Conservation (phyloP, 2,797 vertebrate genomes). For the Tapera naevia region DNA sequence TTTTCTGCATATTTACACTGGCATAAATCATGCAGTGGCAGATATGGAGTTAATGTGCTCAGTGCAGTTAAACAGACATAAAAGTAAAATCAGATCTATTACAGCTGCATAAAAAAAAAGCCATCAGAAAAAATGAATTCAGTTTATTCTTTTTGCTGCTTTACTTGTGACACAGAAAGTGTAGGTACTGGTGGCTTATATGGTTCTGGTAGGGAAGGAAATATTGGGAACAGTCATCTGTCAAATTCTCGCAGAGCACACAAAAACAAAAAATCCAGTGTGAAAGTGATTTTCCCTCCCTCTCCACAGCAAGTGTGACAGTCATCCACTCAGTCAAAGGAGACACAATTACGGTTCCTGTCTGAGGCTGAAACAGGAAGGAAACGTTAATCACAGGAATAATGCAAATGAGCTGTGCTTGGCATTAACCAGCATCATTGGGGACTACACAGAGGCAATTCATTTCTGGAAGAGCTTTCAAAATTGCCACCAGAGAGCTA, state of each 20-base stretch:
- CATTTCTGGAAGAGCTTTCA: neutral
- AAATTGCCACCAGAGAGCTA: slow-evolving; percentile 7
- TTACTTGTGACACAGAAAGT: neutral
- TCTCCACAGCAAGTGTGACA: neutral
- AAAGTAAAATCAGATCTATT: neutral
- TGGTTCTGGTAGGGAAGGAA: neutral
- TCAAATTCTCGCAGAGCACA: neutral
- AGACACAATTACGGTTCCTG: slow-evolving; percentile 8
- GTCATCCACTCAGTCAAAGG: neutral
- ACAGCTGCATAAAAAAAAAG: neutral
- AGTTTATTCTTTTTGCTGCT: neutral
- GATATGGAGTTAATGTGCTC: neutral
- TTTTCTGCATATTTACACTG: neutral
- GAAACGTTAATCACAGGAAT: neutral
- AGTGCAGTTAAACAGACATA: neutral
- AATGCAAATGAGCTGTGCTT: neutral
- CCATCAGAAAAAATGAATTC: neutral
- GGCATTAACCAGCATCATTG: neutral
- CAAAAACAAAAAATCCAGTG: neutral
- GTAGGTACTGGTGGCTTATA: neutral
- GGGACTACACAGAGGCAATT: slow-evolving; percentile 11
- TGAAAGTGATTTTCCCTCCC: neutral
- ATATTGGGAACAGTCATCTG: neutral
- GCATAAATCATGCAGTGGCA: neutral
- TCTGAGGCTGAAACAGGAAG: slow-evolving; percentile 46